phyloP scores from a whole-genome alignment of 1,140 invertebrate genomes.

The Ridgeia piscesae region DNA sequence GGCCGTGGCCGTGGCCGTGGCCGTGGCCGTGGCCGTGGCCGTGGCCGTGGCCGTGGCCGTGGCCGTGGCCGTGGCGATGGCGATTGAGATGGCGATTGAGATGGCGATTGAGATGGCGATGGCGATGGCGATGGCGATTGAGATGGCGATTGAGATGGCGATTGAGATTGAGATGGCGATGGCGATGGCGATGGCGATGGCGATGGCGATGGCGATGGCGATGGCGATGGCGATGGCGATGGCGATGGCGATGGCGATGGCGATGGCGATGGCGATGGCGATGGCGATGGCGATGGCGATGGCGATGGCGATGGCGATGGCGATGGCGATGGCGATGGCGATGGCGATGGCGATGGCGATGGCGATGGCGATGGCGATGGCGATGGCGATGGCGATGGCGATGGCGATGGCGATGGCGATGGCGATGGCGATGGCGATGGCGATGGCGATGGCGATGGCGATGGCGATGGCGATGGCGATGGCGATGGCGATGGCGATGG shows the following conservation, averaged over 20 bases:
- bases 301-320: constrained; percentile 13
- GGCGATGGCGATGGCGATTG: too few relatives aligned
- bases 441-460: constrained; percentile 13
- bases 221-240: constrained; percentile 13
- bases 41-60: too few relatives aligned
- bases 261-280: constrained; percentile 13
- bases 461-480: constrained; percentile 13
- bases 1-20: too few relatives aligned
- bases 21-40: too few relatives aligned
- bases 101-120: too few relatives aligned
- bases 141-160: too few relatives aligned
- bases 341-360: constrained; percentile 13
- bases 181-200: constrained; percentile 13
- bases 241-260: constrained; percentile 13
- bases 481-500: too few relatives aligned
- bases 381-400: constrained; percentile 13
- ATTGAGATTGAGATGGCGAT: too few relatives aligned
- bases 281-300: constrained; percentile 13
- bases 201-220: constrained; percentile 13
- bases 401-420: constrained; percentile 13
- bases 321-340: constrained; percentile 13
- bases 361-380: constrained; percentile 13
- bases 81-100: too few relatives aligned
- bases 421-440: constrained; percentile 13
- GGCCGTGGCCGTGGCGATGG: too few relatives aligned